These are phyloP conservation scores for Tapirus terrestris DNA, from an alignment of 2,113 vertebrate genomes.

Conservation along the genomic window DNA sequence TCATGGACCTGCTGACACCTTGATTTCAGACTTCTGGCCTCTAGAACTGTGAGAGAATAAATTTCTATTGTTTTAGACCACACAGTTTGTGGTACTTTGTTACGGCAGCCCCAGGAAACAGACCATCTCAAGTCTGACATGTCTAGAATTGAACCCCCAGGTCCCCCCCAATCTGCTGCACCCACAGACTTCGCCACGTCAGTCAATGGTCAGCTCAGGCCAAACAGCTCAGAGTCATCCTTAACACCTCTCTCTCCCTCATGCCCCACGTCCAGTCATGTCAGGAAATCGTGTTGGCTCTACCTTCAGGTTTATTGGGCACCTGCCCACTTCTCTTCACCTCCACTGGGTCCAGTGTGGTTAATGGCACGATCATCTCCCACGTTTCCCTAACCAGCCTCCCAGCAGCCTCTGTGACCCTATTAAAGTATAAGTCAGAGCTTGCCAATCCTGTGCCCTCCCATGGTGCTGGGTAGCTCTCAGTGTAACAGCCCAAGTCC, in stretches of 20 bases:
- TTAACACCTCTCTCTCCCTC: neutral
- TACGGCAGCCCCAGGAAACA: neutral
- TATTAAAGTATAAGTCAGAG: neutral
- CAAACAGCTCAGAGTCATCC: too few species aligned
- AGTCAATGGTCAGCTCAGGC: neutral
- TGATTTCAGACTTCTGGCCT: neutral
- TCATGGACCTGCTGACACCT: accelerated
- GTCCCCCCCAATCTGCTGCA: neutral
- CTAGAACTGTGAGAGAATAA: too few species aligned
- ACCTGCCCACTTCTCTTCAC: neutral
- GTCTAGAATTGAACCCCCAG: accelerated
- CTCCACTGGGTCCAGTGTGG: accelerated
- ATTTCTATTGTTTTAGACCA: neutral
- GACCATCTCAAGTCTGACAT: accelerated
- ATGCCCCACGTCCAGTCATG: neutral
- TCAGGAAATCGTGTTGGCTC: too few species aligned
- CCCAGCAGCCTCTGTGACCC: neutral
- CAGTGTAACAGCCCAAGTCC: too few species aligned
- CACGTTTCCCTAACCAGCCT: neutral
- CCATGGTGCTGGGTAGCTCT: too few species aligned
- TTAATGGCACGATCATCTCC: accelerated
- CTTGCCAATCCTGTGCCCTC: neutral
- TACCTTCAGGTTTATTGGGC: too few species aligned
- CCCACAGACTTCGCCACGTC: neutral
- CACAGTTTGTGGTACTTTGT: accelerated